Conservation (phyloP, 2,113 vertebrate species). For the Gopherus flavomarginatus region DNA sequence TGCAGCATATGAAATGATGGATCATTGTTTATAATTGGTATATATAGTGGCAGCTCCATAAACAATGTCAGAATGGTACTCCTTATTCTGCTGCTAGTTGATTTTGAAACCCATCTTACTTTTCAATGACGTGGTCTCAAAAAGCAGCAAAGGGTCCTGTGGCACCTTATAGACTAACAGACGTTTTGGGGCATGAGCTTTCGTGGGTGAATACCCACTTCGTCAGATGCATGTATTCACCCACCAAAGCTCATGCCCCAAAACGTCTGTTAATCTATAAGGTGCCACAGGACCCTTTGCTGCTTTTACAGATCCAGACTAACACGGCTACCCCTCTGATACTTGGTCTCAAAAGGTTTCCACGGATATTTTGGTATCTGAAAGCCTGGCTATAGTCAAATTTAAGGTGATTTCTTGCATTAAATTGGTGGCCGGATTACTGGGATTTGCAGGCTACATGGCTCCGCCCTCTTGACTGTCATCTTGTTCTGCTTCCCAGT, state of each 20-base stretch:
- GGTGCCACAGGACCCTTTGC: too few species aligned
- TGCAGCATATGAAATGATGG: rapidly evolving
- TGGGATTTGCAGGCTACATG: background rate
- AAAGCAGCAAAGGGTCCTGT: too few species aligned
- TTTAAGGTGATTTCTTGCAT: background rate
- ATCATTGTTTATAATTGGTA: background rate
- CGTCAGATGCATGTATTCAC: too few species aligned
- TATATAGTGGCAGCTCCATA: background rate
- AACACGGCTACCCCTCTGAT: too few species aligned
- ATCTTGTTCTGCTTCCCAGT: background rate
- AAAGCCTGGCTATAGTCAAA: background rate
- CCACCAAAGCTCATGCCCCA: too few species aligned
- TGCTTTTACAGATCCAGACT: too few species aligned
- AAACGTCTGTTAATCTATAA: too few species aligned
- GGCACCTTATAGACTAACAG: too few species aligned
- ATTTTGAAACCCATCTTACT: background rate
- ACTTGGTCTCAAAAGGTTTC: background rate
- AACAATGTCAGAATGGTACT: background rate
- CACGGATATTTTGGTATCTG: background rate
- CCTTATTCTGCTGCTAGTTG: background rate
- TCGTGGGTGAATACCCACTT: too few species aligned
- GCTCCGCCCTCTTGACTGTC: background rate
- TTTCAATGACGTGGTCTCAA: background rate
- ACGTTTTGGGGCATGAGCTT: too few species aligned
- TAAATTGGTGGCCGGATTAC: background rate